Base-by-base conservation (phyloP, 2,113 vertebrate species). In the Tychaedon coryphoeus region DNA sequence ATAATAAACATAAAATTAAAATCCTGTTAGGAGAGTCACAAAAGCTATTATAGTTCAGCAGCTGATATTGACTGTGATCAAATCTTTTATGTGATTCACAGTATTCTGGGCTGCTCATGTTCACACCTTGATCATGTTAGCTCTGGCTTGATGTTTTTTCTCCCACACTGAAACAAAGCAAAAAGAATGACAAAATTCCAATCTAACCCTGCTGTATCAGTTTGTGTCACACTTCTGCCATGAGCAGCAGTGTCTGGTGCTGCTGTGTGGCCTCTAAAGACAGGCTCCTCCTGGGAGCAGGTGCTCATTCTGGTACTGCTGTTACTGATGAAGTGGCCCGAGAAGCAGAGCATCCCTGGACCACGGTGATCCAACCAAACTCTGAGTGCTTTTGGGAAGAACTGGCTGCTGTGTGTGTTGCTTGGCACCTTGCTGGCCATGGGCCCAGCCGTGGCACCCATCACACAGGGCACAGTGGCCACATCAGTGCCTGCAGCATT, bases 1-100 rank as follows among this genome's bases (percentile, higher is more conserved):
- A 96, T 97, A 96, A 97, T 96, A 98, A 98, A 97, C 91, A 97
- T 91, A 97, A 95, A 97, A 97, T 98, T 98, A 98, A 98, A 98
- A 96, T 95, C 95, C 53, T 56, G 97, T 97, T 98, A 97, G 95
- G 95, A 95, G 95, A 97, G 96, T 91, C 95, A 86, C 96, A 97
- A 94, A 94, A 92, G 93, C 95, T 95, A 88, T 98, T 96, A 92
- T 23, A 91, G 75, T 93, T 90, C 84, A 92, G 94, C 42, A 45
- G 73, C 93, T 71, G 90, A 72, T 85, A 78, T 69, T 64, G 93
- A 92, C 97, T 96, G 77, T 88, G 96, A 97, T 97, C 93, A 91
- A 87, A 95, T 93, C 95, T 96, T 93, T 95, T 80, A 91, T 93
- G 94, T 91, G 88, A 88, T 98, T 97, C 97, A 96, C 90, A 91